Conservation (phyloP, 2,797 vertebrate genomes). For the Coreius guichenoti region DNA sequence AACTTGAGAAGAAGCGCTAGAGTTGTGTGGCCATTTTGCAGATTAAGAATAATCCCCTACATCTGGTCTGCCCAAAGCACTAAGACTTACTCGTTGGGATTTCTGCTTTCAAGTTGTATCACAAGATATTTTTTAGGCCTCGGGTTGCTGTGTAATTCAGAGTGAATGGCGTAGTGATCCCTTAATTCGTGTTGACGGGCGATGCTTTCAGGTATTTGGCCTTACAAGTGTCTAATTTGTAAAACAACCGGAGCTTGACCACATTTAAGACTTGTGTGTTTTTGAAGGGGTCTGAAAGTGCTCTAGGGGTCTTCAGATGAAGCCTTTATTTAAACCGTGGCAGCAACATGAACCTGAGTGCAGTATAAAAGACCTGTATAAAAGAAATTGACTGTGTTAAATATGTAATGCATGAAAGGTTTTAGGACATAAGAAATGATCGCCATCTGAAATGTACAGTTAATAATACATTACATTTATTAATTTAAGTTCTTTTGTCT, state of each 20-base stretch:
- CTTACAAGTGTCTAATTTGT: slow-evolving; percentile 53
- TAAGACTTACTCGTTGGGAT: slow-evolving; percentile 41
- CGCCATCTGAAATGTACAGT: background rate
- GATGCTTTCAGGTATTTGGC: slow-evolving; percentile 47
- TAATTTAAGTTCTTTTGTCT: background rate
- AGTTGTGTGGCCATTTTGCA: slow-evolving; percentile 50
- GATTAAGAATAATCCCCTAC: slow-evolving; percentile 53
- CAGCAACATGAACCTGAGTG: background rate
- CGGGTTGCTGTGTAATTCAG: slow-evolving; percentile 29
- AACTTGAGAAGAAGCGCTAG: slow-evolving; percentile 35
- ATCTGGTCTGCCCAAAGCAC: slow-evolving; percentile 49
- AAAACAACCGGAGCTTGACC: slow-evolving; percentile 56
- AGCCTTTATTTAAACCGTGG: background rate
- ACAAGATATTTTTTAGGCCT: slow-evolving; percentile 30
- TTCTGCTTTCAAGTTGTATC: slow-evolving; percentile 35
- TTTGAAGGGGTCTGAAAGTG: slow-evolving; percentile 29
- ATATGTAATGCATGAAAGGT: background rate
- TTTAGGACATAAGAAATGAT: background rate
- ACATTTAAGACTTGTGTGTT: slow-evolving; percentile 22
- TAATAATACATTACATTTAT: background rate
- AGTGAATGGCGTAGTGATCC: slow-evolving; percentile 13
- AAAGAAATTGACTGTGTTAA: background rate
- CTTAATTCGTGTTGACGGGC: slow-evolving; percentile 32
- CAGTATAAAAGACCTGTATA: background rate
- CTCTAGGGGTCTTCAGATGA: background rate